Base-by-base conservation (phyloP, 2,888 invertebrate genomes). In the Melanotus villosus region DNA sequence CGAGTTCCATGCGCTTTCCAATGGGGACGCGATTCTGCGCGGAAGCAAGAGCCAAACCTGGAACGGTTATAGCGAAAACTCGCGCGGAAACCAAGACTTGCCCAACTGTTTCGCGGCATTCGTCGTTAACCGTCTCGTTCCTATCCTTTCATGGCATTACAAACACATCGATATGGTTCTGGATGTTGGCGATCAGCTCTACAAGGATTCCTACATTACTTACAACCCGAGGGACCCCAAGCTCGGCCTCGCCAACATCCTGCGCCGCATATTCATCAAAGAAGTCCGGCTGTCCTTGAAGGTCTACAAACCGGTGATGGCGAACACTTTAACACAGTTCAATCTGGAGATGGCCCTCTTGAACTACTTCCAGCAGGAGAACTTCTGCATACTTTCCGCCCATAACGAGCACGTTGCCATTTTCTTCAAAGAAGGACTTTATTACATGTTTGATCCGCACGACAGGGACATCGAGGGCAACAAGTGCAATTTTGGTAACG, bases 361-460 rank as follows among this genome's bases (percentile, higher is more conserved):
- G 0, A 85, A 88, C 32, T 90, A 89, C 83, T 91, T 91, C 81
- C 84, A 86, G 0, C 88, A 89, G 36, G 89, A 90, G 68, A 77
- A 84, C 78, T 68, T 80, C 82, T n/a, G 90, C 0, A 89, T 91
- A 10, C 78, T 91, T 16, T 84, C 88, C 1, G 87, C 88, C 0
- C 83, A 85, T 0, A 81, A 84, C 0, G 85, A 88, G 2, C 87
- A 88, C 18, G 85, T 89, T 1, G 87, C 89, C 0, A 84, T 91
- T 0, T 89, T 90, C 23, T 84, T 85, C 63, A 85, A 86, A 70
- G 82, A 80, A 21, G 80, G 86, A 76, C 87, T 86, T 0, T 91
- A 85, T 80, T 91, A 89, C 81, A 83, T 90, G 82, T 89, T 90
- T 76, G 90, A 91, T 78, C 88, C 90, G 0, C 86, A 86, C 45